Evolutionary conservation across 2,797 vertebrate genomes (phyloP).

Genomic region (Brachymystax lenok): DNA sequence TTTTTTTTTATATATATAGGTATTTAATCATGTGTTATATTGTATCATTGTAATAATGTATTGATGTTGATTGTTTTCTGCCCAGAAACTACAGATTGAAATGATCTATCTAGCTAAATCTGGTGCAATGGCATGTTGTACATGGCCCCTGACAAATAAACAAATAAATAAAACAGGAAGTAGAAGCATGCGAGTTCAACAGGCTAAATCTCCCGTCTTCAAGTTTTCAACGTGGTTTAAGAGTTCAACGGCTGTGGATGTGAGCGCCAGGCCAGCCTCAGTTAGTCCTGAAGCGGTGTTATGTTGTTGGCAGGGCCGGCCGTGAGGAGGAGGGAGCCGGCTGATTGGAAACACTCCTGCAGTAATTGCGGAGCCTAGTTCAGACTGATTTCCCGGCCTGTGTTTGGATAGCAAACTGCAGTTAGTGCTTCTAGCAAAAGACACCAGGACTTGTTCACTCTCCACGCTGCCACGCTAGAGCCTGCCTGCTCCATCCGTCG

Average conservation of each 20-base stretch:
- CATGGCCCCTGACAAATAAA: neutral
- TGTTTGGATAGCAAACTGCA: conserved; percentile 77
- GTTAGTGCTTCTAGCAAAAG: conserved; percentile 68
- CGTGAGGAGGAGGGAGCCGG: conserved; percentile 32
- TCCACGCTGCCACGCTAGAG: neutral
- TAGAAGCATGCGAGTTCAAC: neutral
- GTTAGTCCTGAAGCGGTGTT: conserved; percentile 54
- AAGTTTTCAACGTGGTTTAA: conserved; percentile 39
- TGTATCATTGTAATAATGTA: too few species aligned
- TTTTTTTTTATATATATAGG: neutral
- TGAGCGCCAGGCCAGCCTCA: conserved; percentile 37
- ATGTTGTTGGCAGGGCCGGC: conserved; percentile 59
- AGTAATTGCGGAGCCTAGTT: conserved; percentile 76
- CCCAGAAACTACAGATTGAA: too few species aligned
- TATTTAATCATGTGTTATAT: neutral
- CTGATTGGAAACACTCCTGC: conserved; percentile 70
- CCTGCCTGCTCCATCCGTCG: neutral
- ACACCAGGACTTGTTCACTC: conserved; percentile 52
- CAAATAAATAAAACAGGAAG: neutral
- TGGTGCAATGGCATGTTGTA: too few species aligned
- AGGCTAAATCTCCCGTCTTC: neutral
- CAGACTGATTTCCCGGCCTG: conserved; percentile 74
- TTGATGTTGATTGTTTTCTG: too few species aligned
- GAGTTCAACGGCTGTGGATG: conserved; percentile 42
- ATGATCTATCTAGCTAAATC: too few species aligned